Evolutionary conservation across 2,888 invertebrate genomes (phyloP).

Genomic region (Cephus spinipes): DNA sequence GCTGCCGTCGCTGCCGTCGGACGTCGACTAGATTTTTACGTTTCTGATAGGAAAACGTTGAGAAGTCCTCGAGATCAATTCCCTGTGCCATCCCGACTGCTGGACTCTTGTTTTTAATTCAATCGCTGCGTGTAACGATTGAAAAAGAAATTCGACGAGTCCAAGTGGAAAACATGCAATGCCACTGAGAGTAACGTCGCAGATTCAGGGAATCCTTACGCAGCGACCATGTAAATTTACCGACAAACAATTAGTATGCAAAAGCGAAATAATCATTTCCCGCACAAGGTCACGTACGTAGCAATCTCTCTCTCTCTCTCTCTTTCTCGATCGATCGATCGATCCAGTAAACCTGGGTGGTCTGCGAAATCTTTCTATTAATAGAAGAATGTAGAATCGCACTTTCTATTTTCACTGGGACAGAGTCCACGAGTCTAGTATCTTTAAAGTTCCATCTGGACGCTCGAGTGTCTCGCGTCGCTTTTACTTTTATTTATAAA

Average conservation of each 20-base stretch:
- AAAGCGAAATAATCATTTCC: not conserved
- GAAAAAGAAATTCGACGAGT: not conserved
- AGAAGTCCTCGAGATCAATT: not conserved
- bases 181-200: not conserved
- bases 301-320: not conserved
- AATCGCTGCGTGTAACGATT: not conserved
- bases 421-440: not conserved
- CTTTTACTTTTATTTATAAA: no score
- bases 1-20: slow-evolving; percentile 52
- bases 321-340: no score
- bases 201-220: not conserved
- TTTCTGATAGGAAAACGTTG: not conserved
- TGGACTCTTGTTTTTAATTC: not conserved
- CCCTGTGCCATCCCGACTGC: not conserved
- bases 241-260: not conserved
- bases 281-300: not conserved
- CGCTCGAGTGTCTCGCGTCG: no score
- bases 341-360: not conserved
- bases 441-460: not conserved
- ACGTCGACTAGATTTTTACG: not conserved
- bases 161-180: not conserved
- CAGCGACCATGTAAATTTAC: not conserved
- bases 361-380: not conserved
- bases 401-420: not conserved
- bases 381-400: not conserved